Evolutionary conservation across 2,888 invertebrate species (phyloP), one percentile per base, ranked within the genome.

Genomic region (Cephus nigrinus): DNA sequence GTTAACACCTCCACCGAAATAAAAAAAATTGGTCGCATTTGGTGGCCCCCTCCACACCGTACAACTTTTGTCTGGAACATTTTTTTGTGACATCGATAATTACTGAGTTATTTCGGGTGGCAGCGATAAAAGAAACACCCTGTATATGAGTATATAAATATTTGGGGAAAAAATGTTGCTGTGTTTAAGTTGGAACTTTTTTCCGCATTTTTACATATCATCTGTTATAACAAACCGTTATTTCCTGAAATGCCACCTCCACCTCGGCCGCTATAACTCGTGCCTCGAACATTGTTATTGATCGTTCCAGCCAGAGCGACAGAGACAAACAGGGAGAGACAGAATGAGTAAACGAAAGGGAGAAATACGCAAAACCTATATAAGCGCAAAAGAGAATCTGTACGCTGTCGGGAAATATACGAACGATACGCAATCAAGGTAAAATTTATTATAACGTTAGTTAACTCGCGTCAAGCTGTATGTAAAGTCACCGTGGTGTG

Each of bases 401-500:
- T 55, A 23, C 1, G 23, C 55, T 55, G 55, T 55, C 9, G 23
- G 9, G 23, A 55, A 55, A 55, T 55, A 23, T 5, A 9, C 9
- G 23, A 23, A 55, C 1, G 23, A 15, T 55, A 5, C 23, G 23
- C 23, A 55, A 55, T 55, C 55, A 55, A 55, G 23, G 5, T 55
- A 15, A 15, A 55, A 55, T 55, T 23, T 55, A 55, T 55, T 55
- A 55, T 30, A 71, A 4, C 12, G 32, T 71, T 71, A 15, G 31
- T 71, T 15, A 32, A 71, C 31, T 55, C 31, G 15, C 30, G 0
- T 9, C 71, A 71, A 71, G 12, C n/a, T 12, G 31, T 31, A 33
- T 40, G 31, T 32, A 69, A 31, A 33, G 30, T 84, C 79, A 84
- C 73, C 80, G 83, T 30, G 84, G 82, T 40, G 78, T 82, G 83